phyloP scores from a whole-genome alignment of 2,797 vertebrate genomes.

The Otolemur crassicaudatus region DNA sequence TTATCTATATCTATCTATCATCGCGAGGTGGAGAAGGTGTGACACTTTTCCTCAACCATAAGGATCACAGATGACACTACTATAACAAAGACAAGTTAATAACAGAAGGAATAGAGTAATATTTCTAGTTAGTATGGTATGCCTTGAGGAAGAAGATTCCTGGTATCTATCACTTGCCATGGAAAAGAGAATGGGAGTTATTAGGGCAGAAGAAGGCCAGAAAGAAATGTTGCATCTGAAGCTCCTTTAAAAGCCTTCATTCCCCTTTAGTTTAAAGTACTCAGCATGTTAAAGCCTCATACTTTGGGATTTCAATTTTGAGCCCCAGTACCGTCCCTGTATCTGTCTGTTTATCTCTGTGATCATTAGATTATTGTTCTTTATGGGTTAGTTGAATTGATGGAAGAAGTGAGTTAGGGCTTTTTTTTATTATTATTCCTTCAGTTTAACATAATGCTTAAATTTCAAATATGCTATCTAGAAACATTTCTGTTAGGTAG shows the following conservation, averaged over 20 bases:
- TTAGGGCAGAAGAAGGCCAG: not conserved
- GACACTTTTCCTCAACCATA: not conserved
- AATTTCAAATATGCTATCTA: not conserved
- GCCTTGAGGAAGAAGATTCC: not conserved
- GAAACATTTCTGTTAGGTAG: not conserved
- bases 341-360: not conserved
- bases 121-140: not conserved
- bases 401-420: not conserved
- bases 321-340: not conserved
- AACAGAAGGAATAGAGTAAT: not conserved
- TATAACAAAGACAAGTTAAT: not conserved
- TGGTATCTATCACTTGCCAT: not conserved
- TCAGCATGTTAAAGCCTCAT: not conserved
- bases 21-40: not conserved
- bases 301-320: not conserved
- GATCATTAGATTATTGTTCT: not conserved
- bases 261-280: not conserved
- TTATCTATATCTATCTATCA: not conserved
- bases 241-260: not conserved
- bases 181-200: not conserved
- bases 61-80: not conserved
- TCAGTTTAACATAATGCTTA: not conserved
- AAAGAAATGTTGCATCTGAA: not conserved
- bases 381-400: not conserved
- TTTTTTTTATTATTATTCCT: not conserved